A percentile compares a stretch with the other conserved stretches of the same genome.
Evolutionary conservation across 2,888 invertebrate species (phyloP).

Genomic region (Eugnorisma glareosa): DNA sequence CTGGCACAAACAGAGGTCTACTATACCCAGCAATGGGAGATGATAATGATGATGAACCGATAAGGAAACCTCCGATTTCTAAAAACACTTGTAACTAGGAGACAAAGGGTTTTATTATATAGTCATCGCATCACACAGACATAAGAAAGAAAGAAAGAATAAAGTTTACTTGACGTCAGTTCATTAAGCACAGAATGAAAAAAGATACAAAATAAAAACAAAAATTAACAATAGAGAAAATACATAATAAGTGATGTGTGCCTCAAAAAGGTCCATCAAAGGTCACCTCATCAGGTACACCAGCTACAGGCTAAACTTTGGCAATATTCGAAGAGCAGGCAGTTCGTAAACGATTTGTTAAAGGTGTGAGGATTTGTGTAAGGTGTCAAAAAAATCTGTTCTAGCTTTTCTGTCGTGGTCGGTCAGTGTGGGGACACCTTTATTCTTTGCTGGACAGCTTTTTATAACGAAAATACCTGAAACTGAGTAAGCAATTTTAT

Average conservation of each 20-base stretch:
- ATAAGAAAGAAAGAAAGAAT: too few species aligned
- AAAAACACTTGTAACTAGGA: background rate
- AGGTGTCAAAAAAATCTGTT: background rate
- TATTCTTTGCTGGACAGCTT: background rate
- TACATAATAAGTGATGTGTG: too few species aligned
- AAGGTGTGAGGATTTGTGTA: background rate
- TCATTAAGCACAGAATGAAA: too few species aligned
- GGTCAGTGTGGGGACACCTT: background rate
- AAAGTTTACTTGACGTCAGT: too few species aligned
- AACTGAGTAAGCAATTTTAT: slow-evolving; percentile 22
- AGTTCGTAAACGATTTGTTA: background rate
- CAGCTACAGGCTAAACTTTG: background rate
- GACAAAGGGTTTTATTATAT: background rate
- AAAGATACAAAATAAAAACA: too few species aligned
- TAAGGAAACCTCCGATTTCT: background rate
- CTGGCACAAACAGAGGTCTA: background rate
- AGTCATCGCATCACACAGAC: background rate
- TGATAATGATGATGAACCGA: background rate
- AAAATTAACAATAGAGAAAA: too few species aligned
- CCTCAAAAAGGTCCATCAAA: too few species aligned
- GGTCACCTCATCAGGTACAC: too few species aligned
- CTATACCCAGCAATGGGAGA: background rate
- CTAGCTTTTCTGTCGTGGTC: background rate
- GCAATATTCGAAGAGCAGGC: background rate
- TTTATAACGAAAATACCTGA: slow-evolving; percentile 1